Evolutionary conservation across 2,888 invertebrate species (phyloP), one percentile per base, ranked within the genome.

Genomic region (Tanypteryx hageni): DNA sequence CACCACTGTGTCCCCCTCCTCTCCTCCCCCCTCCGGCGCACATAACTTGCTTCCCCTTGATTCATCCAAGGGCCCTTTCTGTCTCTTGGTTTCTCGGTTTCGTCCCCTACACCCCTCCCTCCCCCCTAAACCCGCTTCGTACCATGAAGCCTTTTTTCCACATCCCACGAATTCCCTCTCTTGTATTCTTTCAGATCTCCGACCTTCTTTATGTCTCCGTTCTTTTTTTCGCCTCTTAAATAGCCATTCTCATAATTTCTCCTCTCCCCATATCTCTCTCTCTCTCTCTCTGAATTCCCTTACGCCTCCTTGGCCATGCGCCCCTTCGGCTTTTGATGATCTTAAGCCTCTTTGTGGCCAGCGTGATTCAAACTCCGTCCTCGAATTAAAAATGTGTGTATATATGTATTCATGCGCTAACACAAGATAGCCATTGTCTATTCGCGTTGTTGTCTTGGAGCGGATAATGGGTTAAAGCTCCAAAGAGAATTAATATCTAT

Each of bases 41-140:
- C 27, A 76, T 76, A 22, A 76, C 76, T 76, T 27, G 27, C 76
- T 76, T 76, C 76, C 76, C 76, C 76, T 13, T 68, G 18, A 68
- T n/a, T 18, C 68, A n/a, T 68, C 44, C 44, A 44, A 44, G 5
- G 44, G 68, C 68, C 3, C 64, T 59, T 22, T 86, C 59, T 27
- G 44, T 83, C 83, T 57, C 83, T 57, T 44, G 83, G 59, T 85
- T 22, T 11, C 85, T 57, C 85, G 13, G 1, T 59, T 27, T 59
- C 57, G 22, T 22, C 13, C 59, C 59, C 13, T 85, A n/a, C 56
- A n/a, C n/a, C n/a, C n/a, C n/a, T n/a, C n/a, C n/a, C n/a, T n/a
- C 76, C 82, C 14, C 31, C 10, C 31, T 31, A 10, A 22, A 59
- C 4, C 61, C 10, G 27, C 31, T 31, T 44, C 82, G 31, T 31